phyloP scores from a whole-genome alignment of 2,113 vertebrate genomes.

The Grallaria varia region DNA sequence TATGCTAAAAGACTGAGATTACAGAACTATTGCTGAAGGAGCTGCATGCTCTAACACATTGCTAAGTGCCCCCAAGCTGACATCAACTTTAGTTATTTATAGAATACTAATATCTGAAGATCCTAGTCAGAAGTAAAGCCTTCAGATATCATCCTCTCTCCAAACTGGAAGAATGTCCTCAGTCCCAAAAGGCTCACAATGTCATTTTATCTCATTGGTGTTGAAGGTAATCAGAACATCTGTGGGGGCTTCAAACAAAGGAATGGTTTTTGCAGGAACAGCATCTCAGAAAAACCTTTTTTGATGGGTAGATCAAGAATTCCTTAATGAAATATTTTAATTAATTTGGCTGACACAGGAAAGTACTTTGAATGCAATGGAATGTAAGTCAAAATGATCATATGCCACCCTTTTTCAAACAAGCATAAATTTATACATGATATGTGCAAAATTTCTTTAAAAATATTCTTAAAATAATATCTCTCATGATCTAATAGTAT shows the following conservation, averaged over 20 bases:
- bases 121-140: neutral
- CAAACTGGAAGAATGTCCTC: neutral
- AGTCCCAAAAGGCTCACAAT: neutral
- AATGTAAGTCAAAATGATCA: neutral
- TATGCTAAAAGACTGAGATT: constrained; percentile 38
- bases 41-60: neutral
- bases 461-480: neutral
- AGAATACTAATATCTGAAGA: neutral
- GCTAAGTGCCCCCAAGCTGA: constrained; percentile 23
- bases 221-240: neutral
- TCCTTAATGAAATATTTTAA: neutral
- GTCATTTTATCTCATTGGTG: neutral
- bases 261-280: neutral
- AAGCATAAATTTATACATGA: neutral
- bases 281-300: neutral
- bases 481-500: neutral
- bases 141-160: neutral
- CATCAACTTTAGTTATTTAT: constrained; percentile 52
- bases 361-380: neutral
- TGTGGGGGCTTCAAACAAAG: neutral
- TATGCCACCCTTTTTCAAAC: neutral
- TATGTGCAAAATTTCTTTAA: neutral
- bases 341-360: neutral
- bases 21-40: constrained; percentile 43
- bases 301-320: neutral